Conservation (phyloP, 2,113 vertebrate species). For the Pedionomus torquatus region DNA sequence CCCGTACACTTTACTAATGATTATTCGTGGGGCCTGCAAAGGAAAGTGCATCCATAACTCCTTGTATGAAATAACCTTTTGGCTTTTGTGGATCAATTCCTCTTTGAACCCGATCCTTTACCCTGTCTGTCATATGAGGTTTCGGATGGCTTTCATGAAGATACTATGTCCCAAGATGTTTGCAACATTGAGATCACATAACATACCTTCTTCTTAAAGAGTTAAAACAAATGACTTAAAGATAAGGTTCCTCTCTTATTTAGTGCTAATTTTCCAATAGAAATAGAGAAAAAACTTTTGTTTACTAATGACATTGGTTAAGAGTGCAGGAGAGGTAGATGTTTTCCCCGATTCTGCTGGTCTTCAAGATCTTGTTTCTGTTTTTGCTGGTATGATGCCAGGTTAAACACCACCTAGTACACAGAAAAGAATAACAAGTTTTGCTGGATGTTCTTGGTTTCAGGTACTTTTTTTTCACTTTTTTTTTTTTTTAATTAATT, state of each 20-base stretch:
- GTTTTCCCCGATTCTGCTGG: not conserved
- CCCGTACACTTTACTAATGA: not conserved
- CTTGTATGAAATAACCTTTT: not conserved
- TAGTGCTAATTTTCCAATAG: not conserved
- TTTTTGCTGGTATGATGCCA: not conserved
- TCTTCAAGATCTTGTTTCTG: not conserved
- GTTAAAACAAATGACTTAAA: not conserved
- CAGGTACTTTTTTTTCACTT: not conserved
- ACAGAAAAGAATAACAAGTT: not conserved
- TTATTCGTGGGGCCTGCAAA: not conserved
- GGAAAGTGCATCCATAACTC: not conserved
- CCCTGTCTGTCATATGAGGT: slow-evolving; percentile 51
- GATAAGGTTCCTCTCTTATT: not conserved
- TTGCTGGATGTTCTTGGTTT: not conserved
- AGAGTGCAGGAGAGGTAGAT: not conserved
- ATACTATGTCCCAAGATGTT: slow-evolving; percentile 33
- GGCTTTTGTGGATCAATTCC: not conserved
- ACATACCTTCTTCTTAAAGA: not conserved
- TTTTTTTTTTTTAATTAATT: not conserved
- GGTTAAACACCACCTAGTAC: not conserved
- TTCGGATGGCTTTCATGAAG: slow-evolving; percentile 80
- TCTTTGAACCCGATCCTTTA: not conserved
- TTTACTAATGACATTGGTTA: not conserved
- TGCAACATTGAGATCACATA: not conserved
- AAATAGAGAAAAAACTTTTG: not conserved